Base-by-base conservation (phyloP, 2,113 vertebrate species). In the Eleginops maclovinus region DNA sequence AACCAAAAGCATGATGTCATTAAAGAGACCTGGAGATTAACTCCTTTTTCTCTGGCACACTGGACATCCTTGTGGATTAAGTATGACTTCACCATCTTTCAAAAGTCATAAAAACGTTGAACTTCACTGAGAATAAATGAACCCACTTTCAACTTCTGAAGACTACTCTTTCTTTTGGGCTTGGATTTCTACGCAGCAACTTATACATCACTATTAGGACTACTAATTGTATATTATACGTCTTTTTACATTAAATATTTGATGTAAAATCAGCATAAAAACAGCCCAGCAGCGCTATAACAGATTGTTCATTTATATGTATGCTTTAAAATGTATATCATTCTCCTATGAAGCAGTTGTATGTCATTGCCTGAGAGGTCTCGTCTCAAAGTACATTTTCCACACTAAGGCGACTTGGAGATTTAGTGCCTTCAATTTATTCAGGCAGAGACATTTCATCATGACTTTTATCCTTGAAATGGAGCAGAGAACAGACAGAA, bases 1-100 rank as follows among this genome's bases (percentile, higher is more conserved):
- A 86, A 78, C 83, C 84, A 89, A 89, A 84, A 36, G 50, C 41
- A 91, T 91, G 89, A 92, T 86, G 87, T 93, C 86, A 90, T 79
- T 87, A 55, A 66, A 69, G 60, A 85, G 89, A 92, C 77, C 77
- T 79, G 65, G 22, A 81, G 77, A 86, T 81, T 82, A 71, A 10
- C 24, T 43, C 63, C 28, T 56, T 47, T 8, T 54, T 12, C 53
- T 75, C 83, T 81, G 69, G 82, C 67, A 61, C 82, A 64, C 71
- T 65, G 78, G 72, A 28, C 71, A 72, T 71, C 79, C 53, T 63
- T 71, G 72, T 86, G 75, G 75, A 61, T 84, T 56, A 49, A 77
- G 53, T 1, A 83, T 94, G 91, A 92, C 87, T 77, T 94, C 86
- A 92, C 77, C 66, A 26, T 0, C 77, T 54, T 58, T 58, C 14